Evolutionary conservation across 1,140 invertebrate genomes (phyloP), one percentile per base, ranked within the genome.

Genomic region (Lasaia peninsularis): DNA sequence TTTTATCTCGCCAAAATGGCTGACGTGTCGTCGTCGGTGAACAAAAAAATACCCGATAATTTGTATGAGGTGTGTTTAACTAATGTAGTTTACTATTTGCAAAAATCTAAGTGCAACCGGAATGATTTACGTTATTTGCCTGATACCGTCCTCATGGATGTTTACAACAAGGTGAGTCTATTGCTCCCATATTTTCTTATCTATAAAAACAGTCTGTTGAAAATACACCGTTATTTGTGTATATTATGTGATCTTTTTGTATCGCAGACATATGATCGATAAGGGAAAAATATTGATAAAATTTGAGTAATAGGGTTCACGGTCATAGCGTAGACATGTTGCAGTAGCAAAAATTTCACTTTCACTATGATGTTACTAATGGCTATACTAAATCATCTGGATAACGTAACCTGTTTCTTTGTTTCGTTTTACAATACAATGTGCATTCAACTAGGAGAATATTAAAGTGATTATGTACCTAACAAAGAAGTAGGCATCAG

Each of bases 151-250:
- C 80, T 92, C 44, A 92, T 93, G 79, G 93, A 94, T 89, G 86
- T 93, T 64, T 93, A 93, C 75, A 91, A 91, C 78, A 92, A 91
- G 91, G 92, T 94, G 83, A 92, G 80, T 78, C 67, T 56, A 34
- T 59, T 58, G 40, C 18, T 60, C 51, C 57, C 60, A 62, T 61
- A 65, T 54, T 65, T 48, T 72, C 67, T 74, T 83, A 75, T 76
- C 69, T 73, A 77, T 67, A 72, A 75, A 82, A 76, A 83, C 74
- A 73, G 75, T 69, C 56, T 53, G 58, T 65, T 50, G 59, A 73
- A 63, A 71, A 72, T 76, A 33, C 65, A 81, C 76, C 78, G 79
- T 84, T 84, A 81, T 32, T 48, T 65, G 71, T 63, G 49, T 60
- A 53, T 65, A 67, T 60, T 60, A 55, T 55, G 21, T 60, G 35